phyloP scores from a whole-genome alignment of 2,888 invertebrate genomes.

The Nemurella pictetii region DNA sequence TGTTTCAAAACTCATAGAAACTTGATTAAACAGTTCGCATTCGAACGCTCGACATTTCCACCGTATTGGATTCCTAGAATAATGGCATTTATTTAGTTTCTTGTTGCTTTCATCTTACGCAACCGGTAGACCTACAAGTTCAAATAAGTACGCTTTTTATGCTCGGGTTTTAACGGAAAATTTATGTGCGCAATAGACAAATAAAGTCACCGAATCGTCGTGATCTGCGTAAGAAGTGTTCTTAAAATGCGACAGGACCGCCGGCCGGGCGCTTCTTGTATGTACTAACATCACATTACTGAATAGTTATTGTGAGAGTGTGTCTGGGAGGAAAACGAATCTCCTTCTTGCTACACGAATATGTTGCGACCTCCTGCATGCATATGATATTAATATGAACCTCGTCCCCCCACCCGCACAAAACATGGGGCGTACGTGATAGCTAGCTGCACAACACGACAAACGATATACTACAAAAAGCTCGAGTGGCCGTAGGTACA shows the following conservation, averaged over 20 bases:
- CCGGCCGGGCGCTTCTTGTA: not conserved
- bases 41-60: not conserved
- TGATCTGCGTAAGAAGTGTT: conserved; percentile 30
- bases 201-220: conserved; percentile 27
- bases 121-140: not conserved
- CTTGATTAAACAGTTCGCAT: not conserved
- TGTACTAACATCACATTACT: not conserved
- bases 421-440: conserved; percentile 14
- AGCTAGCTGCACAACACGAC: not conserved
- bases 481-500: not conserved
- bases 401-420: too few species aligned
- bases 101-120: not conserved
- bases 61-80: not conserved
- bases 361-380: conserved; percentile 29
- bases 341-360: not conserved
- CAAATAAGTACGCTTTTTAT: not conserved
- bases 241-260: not conserved
- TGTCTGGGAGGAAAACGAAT: not conserved
- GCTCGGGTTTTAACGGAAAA: not conserved
- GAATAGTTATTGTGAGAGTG: not conserved
- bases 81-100: not conserved
- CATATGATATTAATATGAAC: conserved; percentile 25
- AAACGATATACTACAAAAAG: not conserved
- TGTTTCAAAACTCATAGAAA: not conserved
- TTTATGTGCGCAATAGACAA: conserved; percentile 3